phyloP scores from a whole-genome alignment of 2,888 invertebrate species.

The Trichogramma dendrolimi region DNA sequence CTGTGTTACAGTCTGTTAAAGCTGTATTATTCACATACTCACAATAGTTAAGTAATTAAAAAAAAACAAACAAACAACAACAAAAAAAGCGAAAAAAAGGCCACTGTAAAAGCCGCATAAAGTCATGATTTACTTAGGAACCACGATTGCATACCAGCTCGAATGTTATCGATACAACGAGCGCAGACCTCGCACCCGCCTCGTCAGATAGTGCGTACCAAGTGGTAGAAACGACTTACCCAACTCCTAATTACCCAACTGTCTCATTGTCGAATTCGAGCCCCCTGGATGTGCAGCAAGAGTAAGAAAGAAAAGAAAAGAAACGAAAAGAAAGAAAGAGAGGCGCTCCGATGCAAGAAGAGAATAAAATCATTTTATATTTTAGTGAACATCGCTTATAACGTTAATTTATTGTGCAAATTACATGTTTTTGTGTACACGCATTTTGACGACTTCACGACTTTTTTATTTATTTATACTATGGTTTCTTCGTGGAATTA shows the following conservation, averaged over 20 bases:
- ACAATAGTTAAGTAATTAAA: constrained; percentile 5
- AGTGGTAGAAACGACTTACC: constrained; percentile 21
- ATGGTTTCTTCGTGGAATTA: constrained; percentile 6
- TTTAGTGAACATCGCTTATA: constrained; percentile 3
- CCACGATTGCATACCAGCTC: constrained; percentile 23
- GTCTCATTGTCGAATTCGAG: constrained; percentile 19
- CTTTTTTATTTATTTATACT: constrained; percentile 6
- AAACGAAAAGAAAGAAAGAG: constrained; percentile 1
- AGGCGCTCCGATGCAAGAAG: background rate
- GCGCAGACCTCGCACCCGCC: constrained; percentile 33
- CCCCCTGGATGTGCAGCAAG: constrained; percentile 19
- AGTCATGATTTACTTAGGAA: constrained; percentile 22
- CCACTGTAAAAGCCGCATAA: constrained; percentile 8
- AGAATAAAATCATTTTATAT: background rate
- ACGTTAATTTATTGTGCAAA: background rate
- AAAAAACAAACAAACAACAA: background rate
- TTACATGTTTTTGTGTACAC: background rate
- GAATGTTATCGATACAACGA: constrained; percentile 16
- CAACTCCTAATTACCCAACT: constrained; percentile 22
- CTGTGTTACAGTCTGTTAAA: constrained; percentile 3
- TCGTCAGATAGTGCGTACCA: constrained; percentile 33
- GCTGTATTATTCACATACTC: background rate
- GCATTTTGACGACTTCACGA: background rate
- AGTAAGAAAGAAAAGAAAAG: constrained; percentile 13
- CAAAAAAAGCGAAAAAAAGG: background rate